Evolutionary conservation across 2,888 invertebrate genomes (phyloP).

Genomic region (Epinotia demarniana): DNA sequence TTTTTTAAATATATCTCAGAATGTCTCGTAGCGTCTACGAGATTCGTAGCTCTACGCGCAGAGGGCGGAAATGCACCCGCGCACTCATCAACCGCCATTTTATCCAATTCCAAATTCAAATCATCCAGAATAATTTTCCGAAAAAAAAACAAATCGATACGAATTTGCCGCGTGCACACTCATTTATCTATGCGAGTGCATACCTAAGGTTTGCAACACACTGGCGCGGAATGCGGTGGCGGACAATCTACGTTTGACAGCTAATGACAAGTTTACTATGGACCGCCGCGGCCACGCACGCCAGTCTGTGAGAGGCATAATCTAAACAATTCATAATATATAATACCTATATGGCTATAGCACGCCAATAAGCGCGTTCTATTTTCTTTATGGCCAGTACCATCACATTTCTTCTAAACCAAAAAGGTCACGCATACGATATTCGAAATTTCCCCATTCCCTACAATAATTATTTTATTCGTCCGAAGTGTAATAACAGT

Average conservation of each 20-base stretch:
- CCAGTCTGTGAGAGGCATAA: too few relatives aligned
- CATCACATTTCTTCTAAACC: constrained; percentile 9
- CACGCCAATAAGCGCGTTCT: background rate
- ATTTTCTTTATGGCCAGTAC: constrained; percentile 24
- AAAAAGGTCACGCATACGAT: constrained; percentile 46
- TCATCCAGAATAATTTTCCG: background rate
- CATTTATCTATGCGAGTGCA: too few relatives aligned
- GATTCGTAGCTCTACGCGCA: constrained; percentile 69
- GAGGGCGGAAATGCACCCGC: constrained; percentile 58
- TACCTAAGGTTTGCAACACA: too few relatives aligned
- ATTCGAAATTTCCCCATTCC: constrained; percentile 51
- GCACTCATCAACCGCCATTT: constrained; percentile 40
- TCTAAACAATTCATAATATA: too few relatives aligned
- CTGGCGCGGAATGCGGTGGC: too few relatives aligned
- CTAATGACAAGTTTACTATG: too few relatives aligned
- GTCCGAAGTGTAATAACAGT: constrained; percentile 54
- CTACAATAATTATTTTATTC: constrained; percentile 49
- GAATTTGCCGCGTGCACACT: too few relatives aligned
- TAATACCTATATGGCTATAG: too few relatives aligned
- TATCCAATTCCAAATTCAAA: constrained; percentile 35
- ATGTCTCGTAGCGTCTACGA: constrained; percentile 73
- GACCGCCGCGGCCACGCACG: too few relatives aligned
- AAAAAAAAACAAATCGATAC: background rate
- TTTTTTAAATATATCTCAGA: background rate
- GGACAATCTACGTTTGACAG: too few relatives aligned